Percentiles rank a stretch among this genome's conserved stretches.
phyloP scores from a whole-genome alignment of 2,797 vertebrate species.

The Sebastes steindachneri region DNA sequence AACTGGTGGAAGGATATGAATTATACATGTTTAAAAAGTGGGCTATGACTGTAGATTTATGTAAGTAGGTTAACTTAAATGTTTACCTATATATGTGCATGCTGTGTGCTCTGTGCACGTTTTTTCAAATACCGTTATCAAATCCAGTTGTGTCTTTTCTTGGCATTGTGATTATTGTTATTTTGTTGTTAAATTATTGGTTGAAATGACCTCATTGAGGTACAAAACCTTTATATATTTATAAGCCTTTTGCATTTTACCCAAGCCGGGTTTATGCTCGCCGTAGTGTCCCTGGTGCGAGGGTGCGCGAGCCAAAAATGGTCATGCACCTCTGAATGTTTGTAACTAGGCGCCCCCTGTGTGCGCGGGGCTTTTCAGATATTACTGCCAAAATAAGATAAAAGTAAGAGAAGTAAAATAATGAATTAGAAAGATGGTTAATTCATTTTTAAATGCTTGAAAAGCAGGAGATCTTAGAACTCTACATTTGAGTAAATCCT shows the following conservation, averaged over 20 bases:
- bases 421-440: neutral
- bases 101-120: neutral
- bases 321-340: neutral
- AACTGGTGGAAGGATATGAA: constrained; percentile 39
- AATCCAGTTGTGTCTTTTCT: neutral
- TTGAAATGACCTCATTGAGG: neutral
- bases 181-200: neutral
- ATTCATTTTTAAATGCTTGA: no score
- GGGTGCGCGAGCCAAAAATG: neutral
- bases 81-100: neutral
- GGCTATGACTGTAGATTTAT: constrained; percentile 32
- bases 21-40: constrained; percentile 38
- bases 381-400: no score
- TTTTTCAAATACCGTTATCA: neutral
- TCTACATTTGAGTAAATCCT: no score
- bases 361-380: no score
- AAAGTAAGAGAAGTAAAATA: neutral
- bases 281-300: no score
- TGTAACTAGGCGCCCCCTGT: no score
- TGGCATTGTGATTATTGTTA: neutral
- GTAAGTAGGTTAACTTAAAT: constrained; percentile 27
- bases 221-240: neutral
- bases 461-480: no score
- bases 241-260: neutral
- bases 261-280: neutral